These are phyloP conservation scores for Oophaga pumilio DNA, from an alignment of 2,113 vertebrate species.

Conservation along the genomic window DNA sequence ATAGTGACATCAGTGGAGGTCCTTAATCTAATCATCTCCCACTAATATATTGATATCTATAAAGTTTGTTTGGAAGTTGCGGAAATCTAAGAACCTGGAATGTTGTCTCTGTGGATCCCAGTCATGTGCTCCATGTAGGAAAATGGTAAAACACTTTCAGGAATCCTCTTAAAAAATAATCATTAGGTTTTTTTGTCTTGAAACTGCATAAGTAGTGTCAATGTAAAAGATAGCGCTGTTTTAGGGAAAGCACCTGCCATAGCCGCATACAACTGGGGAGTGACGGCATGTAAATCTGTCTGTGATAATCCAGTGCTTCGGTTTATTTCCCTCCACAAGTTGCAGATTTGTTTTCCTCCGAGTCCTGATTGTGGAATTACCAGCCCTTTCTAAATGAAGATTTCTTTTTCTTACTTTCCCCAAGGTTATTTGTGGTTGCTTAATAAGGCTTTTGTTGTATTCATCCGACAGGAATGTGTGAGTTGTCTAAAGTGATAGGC, in stretches of 20 bases:
- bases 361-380: conserved; percentile 36
- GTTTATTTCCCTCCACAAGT: conserved; percentile 13
- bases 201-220: neutral
- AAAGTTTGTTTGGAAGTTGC: no score
- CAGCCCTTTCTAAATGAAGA: conserved; percentile 48
- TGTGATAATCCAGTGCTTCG: neutral
- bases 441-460: conserved; percentile 59
- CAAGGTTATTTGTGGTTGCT: conserved; percentile 56
- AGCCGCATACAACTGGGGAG: neutral
- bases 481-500: conserved; percentile 57
- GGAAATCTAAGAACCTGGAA: no score
- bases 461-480: conserved; percentile 57
- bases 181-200: neutral
- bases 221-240: neutral
- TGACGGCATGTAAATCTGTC: neutral
- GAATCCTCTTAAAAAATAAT: no score
- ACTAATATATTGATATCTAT: no score
- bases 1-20: no score
- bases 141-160: neutral
- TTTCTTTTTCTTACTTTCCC: conserved; percentile 52
- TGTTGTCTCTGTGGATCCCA: no score
- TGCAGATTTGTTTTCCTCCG: conserved; percentile 27
- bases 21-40: no score
- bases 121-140: neutral
- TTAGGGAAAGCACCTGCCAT: neutral